Conservation (phyloP, 2,797 vertebrate genomes). For the Podarcis lilfordi region DNA sequence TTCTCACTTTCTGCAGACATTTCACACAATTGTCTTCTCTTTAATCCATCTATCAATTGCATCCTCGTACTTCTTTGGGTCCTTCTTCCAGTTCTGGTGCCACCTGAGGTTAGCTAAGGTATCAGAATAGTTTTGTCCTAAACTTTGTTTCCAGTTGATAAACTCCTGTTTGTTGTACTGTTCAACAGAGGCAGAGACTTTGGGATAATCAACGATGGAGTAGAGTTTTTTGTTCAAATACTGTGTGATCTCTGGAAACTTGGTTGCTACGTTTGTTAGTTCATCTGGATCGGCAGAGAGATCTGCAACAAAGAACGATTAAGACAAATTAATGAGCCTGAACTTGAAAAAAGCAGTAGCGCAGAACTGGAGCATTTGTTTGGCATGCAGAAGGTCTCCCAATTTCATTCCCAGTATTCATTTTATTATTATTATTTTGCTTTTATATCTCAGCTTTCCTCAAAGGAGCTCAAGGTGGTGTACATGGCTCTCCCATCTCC, state of each 20-base stretch:
- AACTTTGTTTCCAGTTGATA: slow-evolving; percentile 82
- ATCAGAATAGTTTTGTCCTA: slow-evolving; percentile 87
- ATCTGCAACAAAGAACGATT: slow-evolving; percentile 80
- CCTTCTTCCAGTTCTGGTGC: slow-evolving; percentile 91
- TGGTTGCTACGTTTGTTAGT: slow-evolving; percentile 83
- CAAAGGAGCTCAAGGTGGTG: too few species aligned
- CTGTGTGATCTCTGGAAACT: slow-evolving; percentile 77
- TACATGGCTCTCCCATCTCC: too few species aligned
- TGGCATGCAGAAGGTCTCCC: too few species aligned
- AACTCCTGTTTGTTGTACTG: slow-evolving; percentile 91
- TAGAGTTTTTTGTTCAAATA: slow-evolving; percentile 85
- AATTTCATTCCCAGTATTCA: too few species aligned
- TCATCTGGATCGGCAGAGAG: slow-evolving; percentile 88
- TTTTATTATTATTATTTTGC: too few species aligned
- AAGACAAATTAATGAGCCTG: neutral
- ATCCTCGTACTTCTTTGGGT: slow-evolving; percentile 79
- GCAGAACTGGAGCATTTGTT: neutral
- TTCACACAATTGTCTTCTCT: slow-evolving; percentile 16
- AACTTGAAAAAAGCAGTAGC: neutral
- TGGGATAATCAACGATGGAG: slow-evolving; percentile 86
- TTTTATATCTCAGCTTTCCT: too few species aligned
- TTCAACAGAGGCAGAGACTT: slow-evolving; percentile 86
- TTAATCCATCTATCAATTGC: slow-evolving; percentile 88
- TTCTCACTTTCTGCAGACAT: neutral
- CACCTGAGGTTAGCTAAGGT: slow-evolving; percentile 91